Conservation (phyloP, 2,113 vertebrate species). For the Centropus unirufus region DNA sequence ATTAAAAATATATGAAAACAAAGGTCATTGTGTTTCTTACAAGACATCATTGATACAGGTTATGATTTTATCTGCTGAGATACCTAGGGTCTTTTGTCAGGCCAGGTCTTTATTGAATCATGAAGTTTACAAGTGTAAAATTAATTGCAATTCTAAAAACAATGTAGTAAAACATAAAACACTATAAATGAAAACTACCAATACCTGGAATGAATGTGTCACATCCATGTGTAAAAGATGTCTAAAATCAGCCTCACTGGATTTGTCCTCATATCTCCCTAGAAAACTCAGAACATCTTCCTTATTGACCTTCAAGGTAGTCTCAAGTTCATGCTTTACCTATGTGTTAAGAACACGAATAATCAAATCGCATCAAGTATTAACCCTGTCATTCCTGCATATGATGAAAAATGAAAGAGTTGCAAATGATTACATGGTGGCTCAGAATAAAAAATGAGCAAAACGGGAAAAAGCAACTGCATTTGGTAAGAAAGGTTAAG, state of each 20-base stretch:
- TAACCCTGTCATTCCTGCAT: background rate
- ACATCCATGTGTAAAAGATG: conserved; percentile 73
- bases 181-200: background rate
- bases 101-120: background rate
- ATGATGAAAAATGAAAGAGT: background rate
- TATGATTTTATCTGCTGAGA: background rate
- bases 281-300: conserved; percentile 75
- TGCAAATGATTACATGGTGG: background rate
- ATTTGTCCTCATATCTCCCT: conserved; percentile 72
- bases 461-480: background rate
- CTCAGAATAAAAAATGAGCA: background rate
- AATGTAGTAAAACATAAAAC: background rate
- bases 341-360: conserved; percentile 27
- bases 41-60: background rate
- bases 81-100: background rate
- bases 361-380: background rate
- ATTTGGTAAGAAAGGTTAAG: background rate
- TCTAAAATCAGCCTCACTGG: conserved; percentile 24
- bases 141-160: background rate
- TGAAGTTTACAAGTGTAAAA: background rate
- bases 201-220: conserved; percentile 82
- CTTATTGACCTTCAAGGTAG: conserved; percentile 73
- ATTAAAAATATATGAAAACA: background rate
- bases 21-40: background rate
- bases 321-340: conserved; percentile 75